Evolutionary conservation across 1,140 invertebrate species (phyloP), one percentile per base, ranked within the genome.

Genomic region (Lepidurus packardi): DNA sequence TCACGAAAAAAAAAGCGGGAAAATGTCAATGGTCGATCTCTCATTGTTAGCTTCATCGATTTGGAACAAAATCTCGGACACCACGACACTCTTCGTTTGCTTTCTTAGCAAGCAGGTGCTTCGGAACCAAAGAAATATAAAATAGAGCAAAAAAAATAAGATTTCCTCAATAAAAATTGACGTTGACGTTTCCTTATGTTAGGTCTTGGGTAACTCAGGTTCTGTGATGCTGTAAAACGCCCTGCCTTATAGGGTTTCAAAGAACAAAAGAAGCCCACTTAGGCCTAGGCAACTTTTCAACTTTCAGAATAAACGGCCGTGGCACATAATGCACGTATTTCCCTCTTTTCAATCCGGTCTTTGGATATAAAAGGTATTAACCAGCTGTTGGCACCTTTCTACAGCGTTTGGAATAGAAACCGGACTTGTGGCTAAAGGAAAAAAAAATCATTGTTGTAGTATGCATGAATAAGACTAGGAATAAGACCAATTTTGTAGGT

Each of bases 1-100:
- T 11, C n/a, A 21, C 7, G 21, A 21, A 65, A 16, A 47, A 47
- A 65, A 8, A n/a, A n/a, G n/a, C n/a, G 21, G 21, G 21, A 65
- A 21, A 21, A 21, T 65, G 53, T 65, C 53, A 65, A 16, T 65
- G 9, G 53, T 65, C 53, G 53, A 65, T 65, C 21, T 65, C 13
- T 65, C 34, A 4, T 65, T 65, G 53, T 65, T 65, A 13, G 53
- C 53, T 65, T 16, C n/a, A 65, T 65, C 53, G 53, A 83, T 75
- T 77, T 79, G 79, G 82, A 82, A 80, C 79, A 34, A 74, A 77
- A 77, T 34, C 5, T 42, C 24, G 47, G 11, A 43, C 43, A 34
- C 34, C 45, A 21, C 21, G 16, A 47, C 76, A 43, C 25, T 47
- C 25, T 34, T 34, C 25, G 25, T 34, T 34, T 65, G 9, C 53